Evolutionary conservation across 2,113 vertebrate genomes (phyloP).

Genomic region (Eidolon helvum): DNA sequence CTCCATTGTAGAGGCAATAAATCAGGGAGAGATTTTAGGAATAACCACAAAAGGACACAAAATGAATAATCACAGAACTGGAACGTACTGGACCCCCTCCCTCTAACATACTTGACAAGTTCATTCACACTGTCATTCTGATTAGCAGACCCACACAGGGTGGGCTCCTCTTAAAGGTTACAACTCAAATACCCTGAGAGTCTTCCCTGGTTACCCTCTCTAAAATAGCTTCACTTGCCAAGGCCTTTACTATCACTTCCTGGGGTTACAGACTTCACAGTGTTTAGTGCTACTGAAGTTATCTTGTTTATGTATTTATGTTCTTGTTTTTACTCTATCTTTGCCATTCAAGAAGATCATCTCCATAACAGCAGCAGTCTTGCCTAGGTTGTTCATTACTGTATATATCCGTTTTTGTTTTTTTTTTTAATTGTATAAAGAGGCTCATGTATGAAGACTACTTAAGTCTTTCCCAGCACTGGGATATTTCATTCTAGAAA

Average conservation of each 20-base stretch:
- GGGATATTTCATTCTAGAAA: not conserved
- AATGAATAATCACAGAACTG: not conserved
- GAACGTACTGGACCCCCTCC: not conserved
- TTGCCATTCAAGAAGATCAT: not conserved
- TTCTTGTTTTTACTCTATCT: not conserved
- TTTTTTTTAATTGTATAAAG: not conserved
- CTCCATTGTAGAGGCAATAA: not conserved
- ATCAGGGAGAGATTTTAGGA: slow-evolving; percentile 22
- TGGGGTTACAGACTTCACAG: not conserved
- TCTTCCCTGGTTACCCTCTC: not conserved
- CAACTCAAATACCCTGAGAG: not conserved
- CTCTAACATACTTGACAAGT: not conserved
- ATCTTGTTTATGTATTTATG: not conserved
- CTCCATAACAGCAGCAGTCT: not conserved
- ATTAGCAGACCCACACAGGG: not conserved
- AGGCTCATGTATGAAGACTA: not conserved
- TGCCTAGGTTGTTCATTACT: not conserved
- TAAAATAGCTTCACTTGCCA: not conserved
- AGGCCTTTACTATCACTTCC: not conserved
- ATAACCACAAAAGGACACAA: not conserved
- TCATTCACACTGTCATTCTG: not conserved
- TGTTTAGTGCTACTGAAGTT: not conserved
- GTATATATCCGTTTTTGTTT: not conserved
- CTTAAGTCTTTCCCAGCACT: not conserved
- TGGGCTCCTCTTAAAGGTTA: not conserved